Percentiles rank a stretch among this genome's conserved stretches.
Conservation (phyloP, 2,113 vertebrate species). For the Ovibos moschatus region DNA sequence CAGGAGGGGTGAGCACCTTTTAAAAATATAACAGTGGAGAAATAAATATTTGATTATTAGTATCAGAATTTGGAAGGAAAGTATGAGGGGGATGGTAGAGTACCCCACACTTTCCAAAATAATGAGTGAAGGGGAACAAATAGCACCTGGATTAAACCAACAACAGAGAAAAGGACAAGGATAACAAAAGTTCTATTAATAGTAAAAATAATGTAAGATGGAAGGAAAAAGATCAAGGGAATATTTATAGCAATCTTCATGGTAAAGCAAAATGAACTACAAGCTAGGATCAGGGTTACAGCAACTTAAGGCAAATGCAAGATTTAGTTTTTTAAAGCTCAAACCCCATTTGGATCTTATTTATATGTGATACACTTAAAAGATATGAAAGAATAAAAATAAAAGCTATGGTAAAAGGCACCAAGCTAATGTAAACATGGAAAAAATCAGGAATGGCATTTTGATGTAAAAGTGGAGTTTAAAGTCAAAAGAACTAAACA, state of each 20-base stretch:
- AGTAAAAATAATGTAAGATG: not conserved
- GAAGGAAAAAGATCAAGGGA: not conserved
- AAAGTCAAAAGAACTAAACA: not conserved
- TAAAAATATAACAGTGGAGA: not conserved
- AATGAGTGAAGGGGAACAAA: not conserved
- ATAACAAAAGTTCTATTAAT: not conserved
- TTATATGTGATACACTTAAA: not conserved
- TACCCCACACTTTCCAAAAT: not conserved
- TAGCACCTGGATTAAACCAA: not conserved
- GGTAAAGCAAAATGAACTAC: not conserved
- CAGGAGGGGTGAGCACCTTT: not conserved
- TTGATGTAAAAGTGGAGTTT: constrained; percentile 7
- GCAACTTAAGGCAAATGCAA: not conserved
- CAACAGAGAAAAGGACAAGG: not conserved
- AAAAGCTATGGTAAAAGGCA: not conserved
- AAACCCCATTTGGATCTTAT: not conserved
- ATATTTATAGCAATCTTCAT: not conserved
- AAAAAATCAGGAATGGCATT: not conserved
- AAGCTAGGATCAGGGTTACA: not conserved
- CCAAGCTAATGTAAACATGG: not conserved
- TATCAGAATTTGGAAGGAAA: constrained; percentile 1
- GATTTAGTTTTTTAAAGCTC: not conserved
- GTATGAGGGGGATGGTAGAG: not conserved
- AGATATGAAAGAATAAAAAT: constrained; percentile 1
- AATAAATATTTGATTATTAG: constrained; percentile 6